Conservation (phyloP, 2,113 vertebrate genomes). For the Apistogramma diplotaenia region DNA sequence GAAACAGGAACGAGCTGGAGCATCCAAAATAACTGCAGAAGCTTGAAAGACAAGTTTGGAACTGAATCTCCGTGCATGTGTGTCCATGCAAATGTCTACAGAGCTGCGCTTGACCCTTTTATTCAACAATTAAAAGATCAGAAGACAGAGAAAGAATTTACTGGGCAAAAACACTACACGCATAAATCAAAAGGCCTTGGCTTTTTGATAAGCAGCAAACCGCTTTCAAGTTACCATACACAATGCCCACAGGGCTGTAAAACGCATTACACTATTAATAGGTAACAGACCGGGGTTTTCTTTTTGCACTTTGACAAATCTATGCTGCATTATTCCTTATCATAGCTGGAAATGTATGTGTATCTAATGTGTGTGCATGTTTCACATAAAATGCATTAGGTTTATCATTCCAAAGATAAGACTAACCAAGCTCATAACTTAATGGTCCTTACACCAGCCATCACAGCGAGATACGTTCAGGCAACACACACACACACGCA, state of each 20-base stretch:
- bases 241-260: constrained; percentile 24
- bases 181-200: background rate
- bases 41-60: constrained; percentile 29
- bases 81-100: constrained; percentile 16
- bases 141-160: constrained; percentile 10
- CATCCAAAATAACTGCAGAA: constrained; percentile 27
- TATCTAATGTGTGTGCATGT: constrained; percentile 26
- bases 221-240: constrained; percentile 30
- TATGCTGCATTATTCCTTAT: constrained; percentile 42
- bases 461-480: constrained; percentile 6
- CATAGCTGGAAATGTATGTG: constrained; percentile 14
- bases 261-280: constrained; percentile 30
- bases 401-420: constrained; percentile 57
- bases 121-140: constrained; percentile 43
- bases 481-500: background rate
- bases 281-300: constrained; percentile 39
- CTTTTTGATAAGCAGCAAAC: constrained; percentile 6
- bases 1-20: constrained; percentile 36
- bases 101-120: constrained; percentile 50
- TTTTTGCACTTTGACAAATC: constrained; percentile 23
- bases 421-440: constrained; percentile 43
- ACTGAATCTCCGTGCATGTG: background rate
- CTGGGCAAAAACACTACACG: constrained; percentile 4
- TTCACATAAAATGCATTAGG: constrained; percentile 34
- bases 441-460: constrained; percentile 27